phyloP scores from a whole-genome alignment of 2,888 invertebrate genomes.

The Andrena flavipes region DNA sequence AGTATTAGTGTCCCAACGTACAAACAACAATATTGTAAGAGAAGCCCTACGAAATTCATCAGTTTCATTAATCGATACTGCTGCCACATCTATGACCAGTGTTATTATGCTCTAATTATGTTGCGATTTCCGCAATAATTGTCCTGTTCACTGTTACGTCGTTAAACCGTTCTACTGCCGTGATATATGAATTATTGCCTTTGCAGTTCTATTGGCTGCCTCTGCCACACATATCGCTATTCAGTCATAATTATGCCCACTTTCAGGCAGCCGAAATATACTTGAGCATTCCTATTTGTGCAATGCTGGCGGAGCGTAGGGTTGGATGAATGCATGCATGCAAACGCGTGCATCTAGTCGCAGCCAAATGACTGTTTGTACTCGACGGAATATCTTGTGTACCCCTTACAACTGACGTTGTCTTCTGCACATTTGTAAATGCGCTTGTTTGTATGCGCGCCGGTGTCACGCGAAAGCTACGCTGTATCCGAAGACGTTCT shows the following conservation, averaged over 20 bases:
- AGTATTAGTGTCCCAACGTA: too few species aligned
- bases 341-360: neutral
- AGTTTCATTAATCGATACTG: too few species aligned
- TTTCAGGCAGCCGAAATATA: constrained; percentile 21
- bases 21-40: too few species aligned
- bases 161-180: too few species aligned
- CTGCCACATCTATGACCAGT: too few species aligned
- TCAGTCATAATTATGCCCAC: constrained; percentile 9
- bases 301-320: neutral
- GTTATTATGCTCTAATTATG: too few species aligned
- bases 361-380: constrained; percentile 33
- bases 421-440: constrained; percentile 15
- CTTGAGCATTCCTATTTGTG: constrained; percentile 9
- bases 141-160: too few species aligned
- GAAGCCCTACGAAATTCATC: too few species aligned
- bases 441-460: neutral
- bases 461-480: constrained; percentile 4
- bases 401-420: constrained; percentile 8
- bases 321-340: constrained; percentile 16
- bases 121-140: too few species aligned
- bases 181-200: too few species aligned
- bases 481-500: neutral
- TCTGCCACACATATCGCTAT: neutral
- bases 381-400: constrained; percentile 27
- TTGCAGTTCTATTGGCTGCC: too few species aligned